These are phyloP conservation scores for Caenorhabditis tropicalis DNA, from an alignment of 1,140 invertebrate species.

Conservation along the genomic window DNA sequence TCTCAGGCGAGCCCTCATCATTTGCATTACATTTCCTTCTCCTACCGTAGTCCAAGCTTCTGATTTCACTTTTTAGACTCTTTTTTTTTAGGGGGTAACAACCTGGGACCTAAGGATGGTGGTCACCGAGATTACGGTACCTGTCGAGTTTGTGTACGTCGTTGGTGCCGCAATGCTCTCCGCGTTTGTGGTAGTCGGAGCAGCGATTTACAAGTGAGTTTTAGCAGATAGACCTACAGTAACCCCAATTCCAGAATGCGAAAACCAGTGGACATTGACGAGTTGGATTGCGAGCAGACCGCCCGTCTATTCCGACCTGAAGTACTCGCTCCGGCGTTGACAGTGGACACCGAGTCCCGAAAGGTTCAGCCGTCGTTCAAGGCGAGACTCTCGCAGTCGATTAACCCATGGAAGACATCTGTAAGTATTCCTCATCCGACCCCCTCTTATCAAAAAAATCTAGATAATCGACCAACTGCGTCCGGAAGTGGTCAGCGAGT, in stretches of 20 bases:
- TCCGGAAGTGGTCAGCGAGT: constrained; percentile 63
- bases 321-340: constrained; percentile 39
- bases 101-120: neutral
- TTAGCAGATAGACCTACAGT: neutral
- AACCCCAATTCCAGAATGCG: constrained; percentile 30
- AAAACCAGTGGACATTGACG: constrained; percentile 46
- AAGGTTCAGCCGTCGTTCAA: constrained; percentile 57
- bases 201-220: constrained; percentile 40
- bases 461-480: constrained; percentile 61
- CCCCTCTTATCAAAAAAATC: neutral
- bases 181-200: constrained; percentile 25
- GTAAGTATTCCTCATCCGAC: constrained; percentile 33
- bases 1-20: neutral
- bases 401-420: constrained; percentile 60
- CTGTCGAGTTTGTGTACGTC: constrained; percentile 37
- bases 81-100: neutral
- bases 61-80: neutral
- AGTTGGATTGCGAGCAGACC: constrained; percentile 54
- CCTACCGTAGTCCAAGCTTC: constrained; percentile 3
- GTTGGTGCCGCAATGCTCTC: constrained; percentile 26
- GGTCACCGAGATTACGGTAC: constrained; percentile 17
- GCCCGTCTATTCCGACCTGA: constrained; percentile 53
- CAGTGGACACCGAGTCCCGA: constrained; percentile 35
- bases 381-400: constrained; percentile 52
- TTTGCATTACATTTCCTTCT: neutral